These are phyloP conservation scores for Mythimna ferrago DNA, from an alignment of 2,888 invertebrate genomes.

Conservation along the genomic window DNA sequence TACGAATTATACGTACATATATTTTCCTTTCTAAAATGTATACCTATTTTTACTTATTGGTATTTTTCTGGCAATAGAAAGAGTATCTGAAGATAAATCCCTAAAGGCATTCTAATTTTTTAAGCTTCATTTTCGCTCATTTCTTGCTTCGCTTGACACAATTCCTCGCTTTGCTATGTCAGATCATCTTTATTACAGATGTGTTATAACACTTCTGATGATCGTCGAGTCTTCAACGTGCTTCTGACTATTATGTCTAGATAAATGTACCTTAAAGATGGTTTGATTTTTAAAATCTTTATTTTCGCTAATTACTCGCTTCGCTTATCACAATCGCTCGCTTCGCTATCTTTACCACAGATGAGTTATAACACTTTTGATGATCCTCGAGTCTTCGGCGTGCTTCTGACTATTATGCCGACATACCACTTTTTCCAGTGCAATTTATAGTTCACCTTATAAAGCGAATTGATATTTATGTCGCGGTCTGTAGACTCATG, in stretches of 20 bases:
- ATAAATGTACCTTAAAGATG: not conserved
- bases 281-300: not conserved
- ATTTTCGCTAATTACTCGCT: slow-evolving; percentile 5
- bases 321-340: slow-evolving; percentile 2
- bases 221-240: slow-evolving; percentile 21
- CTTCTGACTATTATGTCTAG: slow-evolving; percentile 20
- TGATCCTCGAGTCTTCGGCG: slow-evolving; percentile 15
- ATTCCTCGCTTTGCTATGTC: not conserved
- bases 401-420: slow-evolving; percentile 26
- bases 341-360: slow-evolving; percentile 22
- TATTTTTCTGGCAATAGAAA: not conserved
- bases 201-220: slow-evolving; percentile 28
- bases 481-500: slow-evolving; percentile 34
- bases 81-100: not conserved
- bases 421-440: slow-evolving; percentile 55
- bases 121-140: not conserved
- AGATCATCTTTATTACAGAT: slow-evolving; percentile 26
- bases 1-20: not conserved
- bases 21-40: slow-evolving; percentile 4
- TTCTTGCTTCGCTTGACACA: slow-evolving; percentile 15
- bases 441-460: slow-evolving; percentile 57
- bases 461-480: slow-evolving; percentile 50
- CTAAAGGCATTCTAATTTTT: not conserved
- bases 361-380: slow-evolving; percentile 33
- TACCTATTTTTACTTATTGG: too few species aligned